Evolutionary conservation across 2,113 vertebrate species (phyloP), one percentile per base, ranked within the genome.

Genomic region (Hydropotes inermis): DNA sequence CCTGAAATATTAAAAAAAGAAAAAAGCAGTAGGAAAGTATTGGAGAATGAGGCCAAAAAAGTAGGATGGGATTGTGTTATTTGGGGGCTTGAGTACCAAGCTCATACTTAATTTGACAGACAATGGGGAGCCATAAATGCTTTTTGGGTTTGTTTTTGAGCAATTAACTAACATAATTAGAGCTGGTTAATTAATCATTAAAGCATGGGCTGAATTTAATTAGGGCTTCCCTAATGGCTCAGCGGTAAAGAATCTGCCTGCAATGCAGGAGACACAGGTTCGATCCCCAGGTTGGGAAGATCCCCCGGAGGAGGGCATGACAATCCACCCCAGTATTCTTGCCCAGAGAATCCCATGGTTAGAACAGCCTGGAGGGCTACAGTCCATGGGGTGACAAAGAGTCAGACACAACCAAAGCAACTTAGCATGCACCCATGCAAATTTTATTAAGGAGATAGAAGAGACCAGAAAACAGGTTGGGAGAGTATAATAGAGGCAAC

Each of bases 131-230:
- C 17, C 55, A 58, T 50, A 74, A 30, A 86, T 52, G 50, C 23
- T 30, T 58, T 61, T 61, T 30, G 52, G 50, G 36, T 81, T 79
- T 91, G 36, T 78, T 91, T 91, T 79, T 83, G 30, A 89, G 57
- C 50, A 97, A 97, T 58, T 95, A 92, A 89, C 23, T 97, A 70
- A 74, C 52, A 57, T 94, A 54, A 92, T 97, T 97, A 97, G 57
- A 87, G 50, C 33, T 92, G 9, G 33, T 96, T 95, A 94, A 84
- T 92, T 96, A 36, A 85, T 97, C 94, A 93, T 87, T 47, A 95
- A 61, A 88, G 54, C 36, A 70, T 50, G 52, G 64, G 76, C 33
- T 86, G 79, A 43, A 76, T 70, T 39, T 70, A 70, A 70, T 70
- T 70, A 70, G 67, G n/a, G n/a, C 67, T 70, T 39, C 1, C 0